Evolutionary conservation across 2,113 vertebrate species (phyloP), one percentile per base, ranked within the genome.

Genomic region (Canis aureus): DNA sequence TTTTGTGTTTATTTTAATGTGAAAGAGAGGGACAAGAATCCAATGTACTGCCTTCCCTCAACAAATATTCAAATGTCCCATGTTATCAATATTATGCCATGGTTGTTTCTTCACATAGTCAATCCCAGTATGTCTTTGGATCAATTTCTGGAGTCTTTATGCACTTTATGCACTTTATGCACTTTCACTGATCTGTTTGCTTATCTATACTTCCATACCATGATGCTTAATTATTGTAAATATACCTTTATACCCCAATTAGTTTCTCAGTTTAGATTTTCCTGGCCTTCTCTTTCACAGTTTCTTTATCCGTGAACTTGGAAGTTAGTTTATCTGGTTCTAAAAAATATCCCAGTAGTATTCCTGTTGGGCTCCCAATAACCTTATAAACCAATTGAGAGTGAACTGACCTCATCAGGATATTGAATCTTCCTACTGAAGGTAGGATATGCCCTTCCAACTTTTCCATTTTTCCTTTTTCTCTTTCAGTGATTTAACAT

Each of bases 1-100:
- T 27, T 93, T 90, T 69, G 29, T 59, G 71, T 82, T 82, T 53
- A 69, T 93, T 95, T 88, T 91, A 91, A 73, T 59, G 13, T 29
- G 64, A 43, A 43, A 43, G 51, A 90, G 32, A 62, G 11, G 43
- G 23, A 57, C 60, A 88, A 94, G 67, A 88, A 78, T 73, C 17
- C 66, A 38, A 59, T 67, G 19, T 16, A 27, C 67, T 60, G n/a
- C 84, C 66, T 91, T 97, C 86, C 32, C 7, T 59, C 57, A 7
- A 69, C 57, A 90, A 90, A n/a, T 51, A 71, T 62, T 60, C 60
- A 91, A 95, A 66, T 71, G 43, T 69, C 51, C 19, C 25, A 35
- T 38, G 74, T 93, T 3, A 79, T 71, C 93, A 10, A 83, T 51
- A 83, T 76, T 85, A 60, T 43, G 51, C 3, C 51, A 17, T 25